phyloP scores from a whole-genome alignment of 2,888 invertebrate genomes.

The Palloptera scutellata region DNA sequence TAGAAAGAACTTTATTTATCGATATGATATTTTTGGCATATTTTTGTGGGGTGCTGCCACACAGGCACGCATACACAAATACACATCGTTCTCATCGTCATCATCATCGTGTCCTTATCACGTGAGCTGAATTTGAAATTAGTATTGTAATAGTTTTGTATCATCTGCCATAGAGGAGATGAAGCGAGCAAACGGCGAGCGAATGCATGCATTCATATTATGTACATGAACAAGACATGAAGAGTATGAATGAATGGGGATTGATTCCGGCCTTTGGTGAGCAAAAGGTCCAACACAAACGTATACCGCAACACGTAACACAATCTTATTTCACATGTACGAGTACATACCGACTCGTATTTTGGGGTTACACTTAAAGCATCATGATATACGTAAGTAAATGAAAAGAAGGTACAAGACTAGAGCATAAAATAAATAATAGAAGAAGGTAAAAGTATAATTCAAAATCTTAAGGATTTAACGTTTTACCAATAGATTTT shows the following conservation, averaged over 20 bases:
- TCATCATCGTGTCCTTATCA: background rate
- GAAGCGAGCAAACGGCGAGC: too few species aligned
- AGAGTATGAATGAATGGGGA: too few species aligned
- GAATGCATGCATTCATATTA: too few species aligned
- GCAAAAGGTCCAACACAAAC: background rate
- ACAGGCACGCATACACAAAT: too few species aligned
- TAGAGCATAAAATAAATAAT: background rate
- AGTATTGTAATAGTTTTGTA: background rate
- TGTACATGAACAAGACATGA: too few species aligned
- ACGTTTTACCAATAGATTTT: constrained; percentile 5
- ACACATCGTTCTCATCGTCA: too few species aligned
- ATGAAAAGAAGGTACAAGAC: background rate
- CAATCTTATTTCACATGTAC: background rate
- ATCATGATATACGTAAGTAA: background rate
- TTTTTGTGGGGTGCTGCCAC: too few species aligned
- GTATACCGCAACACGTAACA: constrained; percentile 12
- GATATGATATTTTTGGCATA: too few species aligned
- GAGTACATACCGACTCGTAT: background rate
- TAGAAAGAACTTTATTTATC: too few species aligned
- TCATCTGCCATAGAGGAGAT: too few species aligned
- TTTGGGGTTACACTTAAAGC: background rate
- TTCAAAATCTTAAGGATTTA: constrained; percentile 9
- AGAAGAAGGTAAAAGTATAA: background rate
- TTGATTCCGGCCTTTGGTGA: background rate
- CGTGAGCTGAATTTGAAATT: constrained; percentile 16